These are phyloP conservation scores for Taeniopygia guttata DNA, from an alignment of 2,797 vertebrate species.

Conservation along the genomic window DNA sequence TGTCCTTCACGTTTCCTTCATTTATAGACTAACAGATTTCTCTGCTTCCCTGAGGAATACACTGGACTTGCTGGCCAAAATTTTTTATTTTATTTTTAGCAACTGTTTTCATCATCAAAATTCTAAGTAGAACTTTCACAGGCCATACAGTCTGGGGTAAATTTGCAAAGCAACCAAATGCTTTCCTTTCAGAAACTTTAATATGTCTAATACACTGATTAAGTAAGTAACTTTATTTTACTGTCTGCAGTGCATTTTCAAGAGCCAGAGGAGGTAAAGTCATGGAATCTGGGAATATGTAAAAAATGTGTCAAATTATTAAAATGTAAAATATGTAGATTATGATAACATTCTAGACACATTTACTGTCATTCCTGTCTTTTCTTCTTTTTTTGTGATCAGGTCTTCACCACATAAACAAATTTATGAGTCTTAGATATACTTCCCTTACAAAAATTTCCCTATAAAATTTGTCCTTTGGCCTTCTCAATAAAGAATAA, in stretches of 20 bases:
- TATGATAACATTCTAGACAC: background rate
- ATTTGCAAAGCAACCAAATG: background rate
- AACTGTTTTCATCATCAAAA: background rate
- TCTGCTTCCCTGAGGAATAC: background rate
- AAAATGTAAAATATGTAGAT: background rate
- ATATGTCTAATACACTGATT: background rate
- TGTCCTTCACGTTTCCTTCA: background rate
- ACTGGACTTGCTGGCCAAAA: background rate
- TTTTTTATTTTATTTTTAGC: background rate
- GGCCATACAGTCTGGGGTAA: background rate
- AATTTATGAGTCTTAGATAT: background rate
- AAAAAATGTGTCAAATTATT: background rate
- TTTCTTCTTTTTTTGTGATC: background rate
- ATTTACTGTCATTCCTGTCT: background rate
- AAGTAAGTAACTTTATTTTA: background rate
- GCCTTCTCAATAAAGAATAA: background rate
- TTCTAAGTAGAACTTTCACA: background rate
- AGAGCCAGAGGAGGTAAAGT: background rate
- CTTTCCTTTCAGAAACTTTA: background rate
- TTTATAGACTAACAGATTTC: background rate
- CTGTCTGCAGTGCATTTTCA: background rate
- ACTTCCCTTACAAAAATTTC: background rate
- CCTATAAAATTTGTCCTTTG: background rate
- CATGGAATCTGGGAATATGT: background rate
- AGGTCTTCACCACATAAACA: background rate